Percentiles rank a stretch among this genome's conserved stretches.
Evolutionary conservation across 2,888 invertebrate species (phyloP).

Genomic region (Pseudococcus viburni): DNA sequence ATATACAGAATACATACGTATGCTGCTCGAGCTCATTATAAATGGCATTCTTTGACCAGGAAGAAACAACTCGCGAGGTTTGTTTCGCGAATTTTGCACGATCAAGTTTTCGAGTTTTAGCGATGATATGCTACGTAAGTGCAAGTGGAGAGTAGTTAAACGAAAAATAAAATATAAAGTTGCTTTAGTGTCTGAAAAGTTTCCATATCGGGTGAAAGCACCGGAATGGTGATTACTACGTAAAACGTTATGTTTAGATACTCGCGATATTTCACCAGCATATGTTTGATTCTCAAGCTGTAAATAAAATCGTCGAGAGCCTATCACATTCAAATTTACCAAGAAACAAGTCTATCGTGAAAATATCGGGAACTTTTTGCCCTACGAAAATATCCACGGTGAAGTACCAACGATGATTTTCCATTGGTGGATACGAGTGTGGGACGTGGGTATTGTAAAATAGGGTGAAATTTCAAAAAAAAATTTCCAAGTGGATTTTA

Average conservation of each 20-base stretch:
- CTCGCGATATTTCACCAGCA: conserved; percentile 7
- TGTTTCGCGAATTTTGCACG: not conserved
- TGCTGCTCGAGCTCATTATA: not conserved
- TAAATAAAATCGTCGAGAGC: not conserved
- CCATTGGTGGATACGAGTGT: no score
- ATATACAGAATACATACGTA: not conserved
- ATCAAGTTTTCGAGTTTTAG: not conserved
- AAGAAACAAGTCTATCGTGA: conserved; percentile 38
- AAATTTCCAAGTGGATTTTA: no score
- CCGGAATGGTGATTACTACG: conserved; percentile 1
- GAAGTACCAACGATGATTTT: no score
- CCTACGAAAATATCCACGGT: not conserved
- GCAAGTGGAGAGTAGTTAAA: not conserved
- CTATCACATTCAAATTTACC: conserved; percentile 8
- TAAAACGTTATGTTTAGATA: conserved; percentile 30
- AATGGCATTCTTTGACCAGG: not conserved
- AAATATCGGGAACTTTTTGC: conserved; percentile 7
- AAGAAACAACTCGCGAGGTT: not conserved
- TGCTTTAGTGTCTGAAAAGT: not conserved
- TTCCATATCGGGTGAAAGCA: conserved; percentile 22
- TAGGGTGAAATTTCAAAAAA: no score
- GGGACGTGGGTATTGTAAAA: no score
- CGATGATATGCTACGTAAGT: not conserved
- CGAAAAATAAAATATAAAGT: conserved; percentile 30
- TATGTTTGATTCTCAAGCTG: conserved; percentile 35